Percentiles rank a stretch among this genome's conserved stretches.
phyloP scores from a whole-genome alignment of 2,888 invertebrate genomes.

The Amaurobius ferox region DNA sequence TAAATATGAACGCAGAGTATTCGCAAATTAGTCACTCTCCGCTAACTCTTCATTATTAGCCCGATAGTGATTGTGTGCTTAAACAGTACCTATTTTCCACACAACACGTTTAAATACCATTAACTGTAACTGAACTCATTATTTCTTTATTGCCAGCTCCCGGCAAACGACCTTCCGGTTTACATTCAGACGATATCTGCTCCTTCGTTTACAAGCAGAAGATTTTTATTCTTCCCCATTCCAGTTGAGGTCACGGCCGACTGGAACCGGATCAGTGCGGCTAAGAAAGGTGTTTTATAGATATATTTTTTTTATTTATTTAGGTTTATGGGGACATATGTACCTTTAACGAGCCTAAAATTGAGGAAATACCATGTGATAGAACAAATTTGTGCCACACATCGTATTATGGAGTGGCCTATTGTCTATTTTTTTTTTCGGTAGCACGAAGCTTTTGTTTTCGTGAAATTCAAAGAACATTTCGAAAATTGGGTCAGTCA shows the following conservation, averaged over 20 bases:
- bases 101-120: not conserved
- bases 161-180: slow-evolving; percentile 10
- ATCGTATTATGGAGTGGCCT: too few relatives aligned
- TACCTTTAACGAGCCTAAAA: not conserved
- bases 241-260: slow-evolving; percentile 40
- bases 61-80: not conserved
- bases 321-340: not conserved
- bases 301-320: not conserved
- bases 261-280: slow-evolving; percentile 43
- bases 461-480: too few relatives aligned
- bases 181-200: not conserved
- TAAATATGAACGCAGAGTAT: too few relatives aligned
- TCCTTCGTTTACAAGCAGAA: not conserved
- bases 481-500: too few relatives aligned
- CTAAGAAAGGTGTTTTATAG: slow-evolving; percentile 7
- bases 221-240: slow-evolving; percentile 32
- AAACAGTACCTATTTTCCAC: not conserved
- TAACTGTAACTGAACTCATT: not conserved
- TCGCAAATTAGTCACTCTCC: not conserved
- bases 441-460: too few relatives aligned
- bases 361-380: not conserved
- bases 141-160: not conserved
- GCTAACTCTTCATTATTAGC: not conserved
- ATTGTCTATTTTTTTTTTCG: too few relatives aligned
- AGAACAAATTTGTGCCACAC: not conserved